These are phyloP conservation scores for Myotis findleyi DNA, from an alignment of 2,797 vertebrate genomes.

Conservation along the genomic window DNA sequence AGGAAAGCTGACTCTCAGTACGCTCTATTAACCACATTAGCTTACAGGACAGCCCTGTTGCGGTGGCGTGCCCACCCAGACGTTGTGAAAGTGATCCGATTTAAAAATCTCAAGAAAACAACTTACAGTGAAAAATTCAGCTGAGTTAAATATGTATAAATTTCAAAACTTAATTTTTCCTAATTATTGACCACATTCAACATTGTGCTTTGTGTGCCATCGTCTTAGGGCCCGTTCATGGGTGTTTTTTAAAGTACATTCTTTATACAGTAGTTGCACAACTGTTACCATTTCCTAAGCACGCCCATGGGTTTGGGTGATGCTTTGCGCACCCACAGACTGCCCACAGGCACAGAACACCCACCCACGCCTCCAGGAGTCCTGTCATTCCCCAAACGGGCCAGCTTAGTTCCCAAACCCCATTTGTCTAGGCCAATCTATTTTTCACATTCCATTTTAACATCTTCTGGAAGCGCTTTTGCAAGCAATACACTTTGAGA, in stretches of 20 bases:
- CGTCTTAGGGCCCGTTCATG: not conserved
- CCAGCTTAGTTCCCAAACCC: not conserved
- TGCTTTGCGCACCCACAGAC: not conserved
- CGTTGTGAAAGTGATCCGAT: not conserved
- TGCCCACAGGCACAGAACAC: not conserved
- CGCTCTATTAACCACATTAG: not conserved
- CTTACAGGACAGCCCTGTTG: not conserved
- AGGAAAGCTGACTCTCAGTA: not conserved
- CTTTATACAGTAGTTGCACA: not conserved
- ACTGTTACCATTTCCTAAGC: not conserved
- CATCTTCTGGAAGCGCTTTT: not conserved
- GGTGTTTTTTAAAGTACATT: not conserved
- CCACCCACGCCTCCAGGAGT: not conserved
- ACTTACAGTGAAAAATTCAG: not conserved
- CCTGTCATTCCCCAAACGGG: not conserved
- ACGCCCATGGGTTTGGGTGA: not conserved
- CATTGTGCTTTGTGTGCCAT: not conserved
- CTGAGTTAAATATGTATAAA: not conserved
- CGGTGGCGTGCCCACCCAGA: not conserved
- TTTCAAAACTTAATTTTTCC: not conserved
- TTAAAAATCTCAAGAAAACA: constrained; percentile 8
- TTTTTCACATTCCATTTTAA: constrained; percentile 16
- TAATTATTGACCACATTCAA: not conserved
- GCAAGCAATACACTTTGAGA: not conserved
- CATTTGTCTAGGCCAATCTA: not conserved